Evolutionary conservation across 2,113 vertebrate species (phyloP).

Genomic region (Antennarius striatus): DNA sequence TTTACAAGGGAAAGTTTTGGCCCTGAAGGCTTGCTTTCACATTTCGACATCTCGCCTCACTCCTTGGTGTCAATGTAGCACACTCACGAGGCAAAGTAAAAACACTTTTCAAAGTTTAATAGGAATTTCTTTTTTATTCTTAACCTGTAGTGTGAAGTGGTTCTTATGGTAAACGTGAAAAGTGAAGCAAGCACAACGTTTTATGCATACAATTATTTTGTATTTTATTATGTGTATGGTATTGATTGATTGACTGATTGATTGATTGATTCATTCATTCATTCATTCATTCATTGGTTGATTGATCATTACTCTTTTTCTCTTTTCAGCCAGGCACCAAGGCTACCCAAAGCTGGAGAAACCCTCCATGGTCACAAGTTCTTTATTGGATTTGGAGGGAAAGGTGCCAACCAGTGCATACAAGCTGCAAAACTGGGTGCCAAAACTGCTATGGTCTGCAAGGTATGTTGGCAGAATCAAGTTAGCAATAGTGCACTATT

Average conservation of each 20-base stretch:
- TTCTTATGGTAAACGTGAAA: too few relatives aligned
- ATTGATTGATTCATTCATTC: too few relatives aligned
- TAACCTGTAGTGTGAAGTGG: background rate
- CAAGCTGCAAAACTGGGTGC: slow-evolving; percentile 93
- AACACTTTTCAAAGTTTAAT: slow-evolving; percentile 25
- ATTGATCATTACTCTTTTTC: background rate
- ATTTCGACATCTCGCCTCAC: slow-evolving; percentile 24
- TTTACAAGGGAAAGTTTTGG: slow-evolving; percentile 17
- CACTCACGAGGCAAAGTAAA: slow-evolving; percentile 11
- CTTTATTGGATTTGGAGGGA: slow-evolving; percentile 95
- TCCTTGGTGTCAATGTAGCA: slow-evolving; percentile 2
- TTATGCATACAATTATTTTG: too few relatives aligned
- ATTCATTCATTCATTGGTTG: too few relatives aligned
- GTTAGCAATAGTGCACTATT: background rate
- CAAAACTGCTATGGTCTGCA: slow-evolving; percentile 89
- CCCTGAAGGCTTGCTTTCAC: slow-evolving; percentile 39
- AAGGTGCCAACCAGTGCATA: slow-evolving; percentile 97
- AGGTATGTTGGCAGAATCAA: slow-evolving; percentile 78
- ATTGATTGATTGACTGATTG: too few relatives aligned
- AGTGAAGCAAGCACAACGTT: too few relatives aligned
- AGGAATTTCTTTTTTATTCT: background rate
- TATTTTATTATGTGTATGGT: too few relatives aligned
- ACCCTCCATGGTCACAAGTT: slow-evolving; percentile 94
- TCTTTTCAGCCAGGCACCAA: slow-evolving; percentile 83
- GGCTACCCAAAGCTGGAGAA: slow-evolving; percentile 92